These are phyloP conservation scores for Ramphastos sulfuratus DNA, from an alignment of 2,113 vertebrate genomes.

Conservation along the genomic window DNA sequence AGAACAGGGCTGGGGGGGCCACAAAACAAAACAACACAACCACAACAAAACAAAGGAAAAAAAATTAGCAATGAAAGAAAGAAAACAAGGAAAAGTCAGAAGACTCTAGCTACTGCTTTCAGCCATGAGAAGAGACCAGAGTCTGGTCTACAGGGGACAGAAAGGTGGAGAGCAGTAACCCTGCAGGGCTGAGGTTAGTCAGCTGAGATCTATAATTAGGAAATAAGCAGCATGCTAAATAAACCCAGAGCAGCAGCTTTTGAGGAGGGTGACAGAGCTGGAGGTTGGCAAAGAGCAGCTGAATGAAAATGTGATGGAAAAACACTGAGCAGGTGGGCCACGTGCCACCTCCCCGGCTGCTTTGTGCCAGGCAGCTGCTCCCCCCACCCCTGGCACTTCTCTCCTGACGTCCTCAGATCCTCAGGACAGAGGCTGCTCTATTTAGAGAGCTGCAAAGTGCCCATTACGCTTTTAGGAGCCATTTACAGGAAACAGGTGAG, in stretches of 20 bases:
- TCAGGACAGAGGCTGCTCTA: constrained; percentile 40
- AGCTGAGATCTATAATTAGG: constrained; percentile 57
- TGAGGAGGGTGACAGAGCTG: constrained; percentile 29
- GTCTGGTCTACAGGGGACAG: background rate
- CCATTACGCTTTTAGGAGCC: constrained; percentile 41
- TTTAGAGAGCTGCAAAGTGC: constrained; percentile 56
- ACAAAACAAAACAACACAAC: background rate
- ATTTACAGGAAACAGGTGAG: constrained; percentile 16
- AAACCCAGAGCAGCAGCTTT: constrained; percentile 38
- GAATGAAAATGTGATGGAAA: constrained; percentile 59
- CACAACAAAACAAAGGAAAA: too few species aligned
- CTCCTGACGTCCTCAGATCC: background rate
- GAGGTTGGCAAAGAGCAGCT: constrained; percentile 39
- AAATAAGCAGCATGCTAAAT: constrained; percentile 52
- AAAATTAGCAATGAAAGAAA: too few species aligned
- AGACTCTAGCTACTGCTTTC: background rate
- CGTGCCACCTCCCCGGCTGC: constrained; percentile 38
- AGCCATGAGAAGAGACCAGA: background rate
- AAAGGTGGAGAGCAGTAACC: background rate
- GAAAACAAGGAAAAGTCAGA: background rate
- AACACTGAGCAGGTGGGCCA: constrained; percentile 67
- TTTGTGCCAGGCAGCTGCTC: background rate
- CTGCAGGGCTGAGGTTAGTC: constrained; percentile 40
- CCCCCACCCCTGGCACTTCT: constrained; percentile 8
- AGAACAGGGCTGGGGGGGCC: background rate